These are phyloP conservation scores for Nansenia antarctica DNA, from an alignment of 2,113 vertebrate genomes.

Conservation along the genomic window DNA sequence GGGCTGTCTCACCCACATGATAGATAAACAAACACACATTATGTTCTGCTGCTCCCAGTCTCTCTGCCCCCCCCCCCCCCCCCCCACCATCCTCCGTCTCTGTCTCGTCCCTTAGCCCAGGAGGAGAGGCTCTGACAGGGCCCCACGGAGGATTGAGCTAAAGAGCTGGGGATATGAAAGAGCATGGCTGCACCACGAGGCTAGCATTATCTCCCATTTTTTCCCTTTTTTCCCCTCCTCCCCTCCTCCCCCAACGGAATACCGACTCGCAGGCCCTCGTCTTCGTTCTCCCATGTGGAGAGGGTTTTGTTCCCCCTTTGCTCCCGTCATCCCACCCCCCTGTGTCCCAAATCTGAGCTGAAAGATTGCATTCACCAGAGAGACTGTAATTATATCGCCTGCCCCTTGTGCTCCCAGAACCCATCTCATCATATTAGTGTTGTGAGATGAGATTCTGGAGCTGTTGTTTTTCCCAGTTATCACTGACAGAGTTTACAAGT, in stretches of 20 bases:
- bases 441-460: slow-evolving; percentile 68
- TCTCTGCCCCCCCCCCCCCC: slow-evolving; percentile 54
- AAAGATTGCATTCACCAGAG: slow-evolving; percentile 72
- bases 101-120: slow-evolving; percentile 53
- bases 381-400: slow-evolving; percentile 75
- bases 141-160: slow-evolving; percentile 69
- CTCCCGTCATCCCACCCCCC: slow-evolving; percentile 17
- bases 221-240: slow-evolving; percentile 61
- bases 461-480: slow-evolving; percentile 69
- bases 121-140: slow-evolving; percentile 66
- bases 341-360: slow-evolving; percentile 49
- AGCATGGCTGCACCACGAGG: slow-evolving; percentile 45
- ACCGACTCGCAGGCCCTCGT: slow-evolving; percentile 67
- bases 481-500: slow-evolving; percentile 64
- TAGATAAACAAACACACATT: slow-evolving; percentile 70
- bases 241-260: slow-evolving; percentile 56
- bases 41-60: slow-evolving; percentile 57
- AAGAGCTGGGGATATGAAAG: slow-evolving; percentile 62
- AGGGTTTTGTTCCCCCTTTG: slow-evolving; percentile 67
- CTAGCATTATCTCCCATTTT: slow-evolving; percentile 74
- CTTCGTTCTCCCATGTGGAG: slow-evolving; percentile 68
- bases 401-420: slow-evolving; percentile 62
- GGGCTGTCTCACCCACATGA: slow-evolving; percentile 37
- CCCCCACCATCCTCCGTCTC: too few species aligned
- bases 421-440: slow-evolving; percentile 74